Percentiles rank a stretch among this genome's conserved stretches.
Conservation (phyloP, 2,113 vertebrate species). For the Neolamprologus longior region DNA sequence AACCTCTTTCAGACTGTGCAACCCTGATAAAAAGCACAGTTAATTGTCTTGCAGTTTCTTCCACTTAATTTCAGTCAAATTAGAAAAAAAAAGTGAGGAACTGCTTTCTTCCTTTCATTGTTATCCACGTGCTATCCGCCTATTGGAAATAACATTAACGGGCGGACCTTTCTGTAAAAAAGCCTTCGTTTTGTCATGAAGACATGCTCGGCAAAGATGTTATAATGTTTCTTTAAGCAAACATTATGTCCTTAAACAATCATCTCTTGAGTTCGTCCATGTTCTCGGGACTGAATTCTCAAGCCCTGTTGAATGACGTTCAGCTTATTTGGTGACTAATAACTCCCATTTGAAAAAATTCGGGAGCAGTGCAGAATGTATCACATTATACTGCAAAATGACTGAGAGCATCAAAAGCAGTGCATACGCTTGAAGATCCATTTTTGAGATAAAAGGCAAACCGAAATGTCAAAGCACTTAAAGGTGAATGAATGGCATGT, state of each 20-base stretch:
- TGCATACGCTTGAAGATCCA: conserved; percentile 22
- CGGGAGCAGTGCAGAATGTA: background rate
- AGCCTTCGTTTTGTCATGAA: conserved; percentile 27
- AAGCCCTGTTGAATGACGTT: background rate
- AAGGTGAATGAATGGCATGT: conserved; percentile 24
- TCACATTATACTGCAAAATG: background rate
- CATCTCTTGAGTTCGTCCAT: background rate
- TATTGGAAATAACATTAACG: conserved; percentile 19
- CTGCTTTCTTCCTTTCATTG: conserved; percentile 72
- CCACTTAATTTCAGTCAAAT: conserved; percentile 86
- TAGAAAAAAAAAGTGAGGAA: conserved; percentile 71
- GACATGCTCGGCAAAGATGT: conserved; percentile 25
- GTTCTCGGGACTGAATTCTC: background rate
- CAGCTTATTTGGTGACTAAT: conserved; percentile 47
- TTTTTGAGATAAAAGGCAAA: conserved; percentile 7
- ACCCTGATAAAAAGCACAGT: conserved; percentile 74
- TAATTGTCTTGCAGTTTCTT: conserved; percentile 90
- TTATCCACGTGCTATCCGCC: conserved; percentile 56
- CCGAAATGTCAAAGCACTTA: conserved; percentile 66
- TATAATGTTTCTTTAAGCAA: background rate
- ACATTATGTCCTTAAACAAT: conserved; percentile 24
- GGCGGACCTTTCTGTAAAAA: conserved; percentile 14
- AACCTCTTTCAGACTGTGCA: conserved; percentile 72
- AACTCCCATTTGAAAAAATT: conserved; percentile 3
- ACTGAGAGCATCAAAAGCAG: conserved; percentile 44